Conservation (phyloP, 2,113 vertebrate species). For the Ornithorhynchus anatinus region DNA sequence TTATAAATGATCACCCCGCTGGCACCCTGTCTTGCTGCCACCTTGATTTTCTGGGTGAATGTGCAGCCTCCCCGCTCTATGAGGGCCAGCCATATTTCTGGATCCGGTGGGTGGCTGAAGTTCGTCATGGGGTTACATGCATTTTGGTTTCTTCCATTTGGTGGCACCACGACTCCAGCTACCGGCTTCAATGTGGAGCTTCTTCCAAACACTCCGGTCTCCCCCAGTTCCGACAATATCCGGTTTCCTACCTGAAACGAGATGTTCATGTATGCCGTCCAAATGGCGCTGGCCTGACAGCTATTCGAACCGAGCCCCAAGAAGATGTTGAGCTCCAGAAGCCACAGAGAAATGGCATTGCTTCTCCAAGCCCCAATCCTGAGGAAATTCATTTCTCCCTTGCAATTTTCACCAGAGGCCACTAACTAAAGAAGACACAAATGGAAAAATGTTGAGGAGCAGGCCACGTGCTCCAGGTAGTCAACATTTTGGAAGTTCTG, state of each 20-base stretch:
- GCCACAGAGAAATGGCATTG: not conserved
- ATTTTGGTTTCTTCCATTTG: not conserved
- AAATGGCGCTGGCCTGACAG: slow-evolving; percentile 6
- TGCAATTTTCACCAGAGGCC: slow-evolving; percentile 1
- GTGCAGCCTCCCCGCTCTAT: slow-evolving; percentile 26
- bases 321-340: slow-evolving; percentile 26
- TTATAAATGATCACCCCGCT: slow-evolving; percentile 44
- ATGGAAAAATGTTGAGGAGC: not conserved
- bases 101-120: slow-evolving; percentile 15
- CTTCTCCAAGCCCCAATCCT: not conserved
- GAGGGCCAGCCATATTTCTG: not conserved
- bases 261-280: slow-evolving; percentile 56
- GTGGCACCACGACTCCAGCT: slow-evolving; percentile 30
- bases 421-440: slow-evolving; percentile 1
- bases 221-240: slow-evolving; percentile 32
- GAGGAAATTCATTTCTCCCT: slow-evolving; percentile 41
- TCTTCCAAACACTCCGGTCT: slow-evolving; percentile 40
- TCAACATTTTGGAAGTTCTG: slow-evolving; percentile 26
- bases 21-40: slow-evolving; percentile 25
- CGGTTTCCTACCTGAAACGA: slow-evolving; percentile 38
- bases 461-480: slow-evolving; percentile 13
- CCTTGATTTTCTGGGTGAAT: slow-evolving; percentile 49
- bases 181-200: slow-evolving; percentile 34
- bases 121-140: slow-evolving; percentile 35
- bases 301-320: slow-evolving; percentile 29